Evolutionary conservation across 2,797 vertebrate species (phyloP).

Genomic region (Squalus acanthias): DNA sequence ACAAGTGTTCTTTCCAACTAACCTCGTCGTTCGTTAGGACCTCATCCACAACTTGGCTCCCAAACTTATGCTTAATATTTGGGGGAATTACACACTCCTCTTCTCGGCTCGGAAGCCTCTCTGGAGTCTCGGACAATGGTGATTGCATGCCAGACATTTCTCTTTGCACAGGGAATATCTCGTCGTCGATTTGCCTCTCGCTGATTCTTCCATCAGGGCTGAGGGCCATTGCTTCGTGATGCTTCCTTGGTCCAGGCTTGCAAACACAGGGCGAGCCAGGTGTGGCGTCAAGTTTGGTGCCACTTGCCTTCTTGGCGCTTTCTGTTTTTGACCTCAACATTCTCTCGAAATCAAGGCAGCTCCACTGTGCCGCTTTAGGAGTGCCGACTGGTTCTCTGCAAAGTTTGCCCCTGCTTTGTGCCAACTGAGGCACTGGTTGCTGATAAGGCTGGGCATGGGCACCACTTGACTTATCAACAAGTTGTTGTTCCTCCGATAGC

Average conservation of each 20-base stretch:
- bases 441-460: background rate
- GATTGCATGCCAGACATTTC: background rate
- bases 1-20: background rate
- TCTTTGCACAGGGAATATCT: background rate
- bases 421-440: background rate
- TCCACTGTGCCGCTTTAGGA: background rate
- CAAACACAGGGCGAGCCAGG: background rate
- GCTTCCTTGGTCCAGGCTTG: background rate
- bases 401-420: no score
- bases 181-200: background rate
- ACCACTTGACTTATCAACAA: background rate
- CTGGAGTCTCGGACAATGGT: background rate
- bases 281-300: background rate
- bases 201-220: background rate
- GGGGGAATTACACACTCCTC: background rate
- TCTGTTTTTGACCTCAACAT: background rate
- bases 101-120: no score
- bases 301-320: no score
- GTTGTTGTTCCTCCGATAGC: background rate
- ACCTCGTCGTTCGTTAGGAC: background rate
- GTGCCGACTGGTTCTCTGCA: no score
- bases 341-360: background rate
- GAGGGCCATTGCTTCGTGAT: background rate
- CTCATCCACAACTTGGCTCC: conserved; percentile 1
- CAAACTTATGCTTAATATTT: conserved; percentile 31